Base-by-base conservation (phyloP, 1,140 invertebrate species). In the Harlomillsia oculata region DNA sequence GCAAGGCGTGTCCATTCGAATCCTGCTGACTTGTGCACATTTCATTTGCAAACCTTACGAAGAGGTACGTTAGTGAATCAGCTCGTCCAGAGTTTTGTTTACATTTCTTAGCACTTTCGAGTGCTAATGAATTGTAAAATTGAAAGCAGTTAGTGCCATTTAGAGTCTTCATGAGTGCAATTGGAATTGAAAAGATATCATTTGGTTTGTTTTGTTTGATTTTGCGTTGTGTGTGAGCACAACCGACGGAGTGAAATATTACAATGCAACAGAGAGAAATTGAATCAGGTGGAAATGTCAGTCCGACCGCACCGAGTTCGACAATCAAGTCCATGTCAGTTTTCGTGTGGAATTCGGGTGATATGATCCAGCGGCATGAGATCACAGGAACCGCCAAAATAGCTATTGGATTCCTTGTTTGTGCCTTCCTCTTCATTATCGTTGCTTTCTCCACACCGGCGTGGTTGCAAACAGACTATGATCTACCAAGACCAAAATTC, bases 371-470 rank as follows among this genome's bases (percentile, higher is more conserved):
- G 21, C 18, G 20, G 20, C 23, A 8, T 8, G 29, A 43, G 4
- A 21, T 34, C 25, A 62, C 43, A 20, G 41, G 26, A 30, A 56
- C 46, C 8, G 37, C 58, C 28, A 44, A 45, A 49, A 30, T 43
- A 23, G 84, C 85, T n/a, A 74, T 83, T 29, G 73, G 71, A 28
- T 78, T 82, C 66, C 82, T 83, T 48, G 70, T 72, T 25, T 61
- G 82, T 39, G 82, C 82, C 20, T 83, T 85, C 69, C 56, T 87
- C 59, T 80, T 87, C 56, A 81, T 92, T 59, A 71, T 94, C 5
- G 81, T 94, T 53, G 82, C 90, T 2, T 97, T 95, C 72, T 83
- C 84, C 52, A 90, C 89, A 64, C 90, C 91, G 23, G 88, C 88
- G 70, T 97, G 93, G 92, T 72, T 97, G 21, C 83, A 87, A 63